phyloP scores from a whole-genome alignment of 2,888 invertebrate species.

The Psococerastis gibbosa region DNA sequence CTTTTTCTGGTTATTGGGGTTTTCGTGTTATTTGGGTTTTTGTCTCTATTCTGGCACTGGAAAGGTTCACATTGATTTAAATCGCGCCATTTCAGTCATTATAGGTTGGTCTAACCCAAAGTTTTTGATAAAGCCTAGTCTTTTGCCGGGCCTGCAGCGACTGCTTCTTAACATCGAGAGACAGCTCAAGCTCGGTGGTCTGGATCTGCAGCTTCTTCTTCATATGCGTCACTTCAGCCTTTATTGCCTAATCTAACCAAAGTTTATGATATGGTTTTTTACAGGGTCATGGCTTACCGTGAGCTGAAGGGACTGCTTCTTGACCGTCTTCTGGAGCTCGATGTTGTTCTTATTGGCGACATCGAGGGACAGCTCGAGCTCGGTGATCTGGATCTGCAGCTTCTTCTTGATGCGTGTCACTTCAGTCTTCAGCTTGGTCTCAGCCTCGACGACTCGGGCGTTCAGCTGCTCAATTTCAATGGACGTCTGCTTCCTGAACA shows the following conservation, averaged over 20 bases:
- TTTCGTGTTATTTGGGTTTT: too few relatives aligned
- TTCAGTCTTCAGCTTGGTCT: slow-evolving; percentile 89
- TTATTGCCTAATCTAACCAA: too few relatives aligned
- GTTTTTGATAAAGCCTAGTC: not conserved
- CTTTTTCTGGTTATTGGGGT: too few relatives aligned
- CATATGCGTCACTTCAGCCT: too few relatives aligned
- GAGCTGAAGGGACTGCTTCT: slow-evolving; percentile 87
- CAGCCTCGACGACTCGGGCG: slow-evolving; percentile 89
- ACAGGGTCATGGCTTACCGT: slow-evolving; percentile 30
- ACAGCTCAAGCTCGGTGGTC: slow-evolving; percentile 91
- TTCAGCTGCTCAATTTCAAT: slow-evolving; percentile 94
- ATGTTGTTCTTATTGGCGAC: slow-evolving; percentile 97
- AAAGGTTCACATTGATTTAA: too few relatives aligned
- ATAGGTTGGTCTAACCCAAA: too few relatives aligned
- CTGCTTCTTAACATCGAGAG: slow-evolving; percentile 94
- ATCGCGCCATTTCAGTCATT: too few relatives aligned
- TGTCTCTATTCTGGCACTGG: too few relatives aligned
- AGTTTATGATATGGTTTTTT: not conserved
- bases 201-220: slow-evolving; percentile 99
- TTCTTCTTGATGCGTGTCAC: slow-evolving; percentile 97
- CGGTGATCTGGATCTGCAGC: slow-evolving; percentile 93
- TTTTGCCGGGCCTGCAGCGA: slow-evolving; percentile 44
- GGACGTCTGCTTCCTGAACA: slow-evolving; percentile 80
- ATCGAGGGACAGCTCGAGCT: slow-evolving; percentile 89
- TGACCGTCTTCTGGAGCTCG: slow-evolving; percentile 91